Evolutionary conservation across 2,888 invertebrate genomes (phyloP).

Genomic region (Hyposoter dolosus): DNA sequence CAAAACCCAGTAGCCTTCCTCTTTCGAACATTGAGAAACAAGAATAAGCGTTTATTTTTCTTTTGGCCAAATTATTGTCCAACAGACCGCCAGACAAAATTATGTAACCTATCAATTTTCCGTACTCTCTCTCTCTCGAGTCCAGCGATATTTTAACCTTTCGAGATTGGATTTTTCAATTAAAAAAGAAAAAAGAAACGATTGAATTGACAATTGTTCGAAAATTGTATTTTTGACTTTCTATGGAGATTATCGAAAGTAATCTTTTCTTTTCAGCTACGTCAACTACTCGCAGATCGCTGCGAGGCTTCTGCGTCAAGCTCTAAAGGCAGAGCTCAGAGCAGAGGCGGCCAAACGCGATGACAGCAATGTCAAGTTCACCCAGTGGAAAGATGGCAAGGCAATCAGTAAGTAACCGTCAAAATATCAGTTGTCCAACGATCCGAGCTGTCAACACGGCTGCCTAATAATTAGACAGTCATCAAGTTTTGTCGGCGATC

Average conservation of each 20-base stretch:
- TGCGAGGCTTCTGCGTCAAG: constrained; percentile 92
- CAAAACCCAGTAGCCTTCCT: background rate
- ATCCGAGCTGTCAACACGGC: background rate
- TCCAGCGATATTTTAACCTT: background rate
- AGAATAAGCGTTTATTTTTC: background rate
- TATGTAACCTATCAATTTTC: constrained; percentile 68
- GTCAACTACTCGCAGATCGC: constrained; percentile 98
- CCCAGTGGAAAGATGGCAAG: constrained; percentile 96
- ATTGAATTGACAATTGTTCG: background rate
- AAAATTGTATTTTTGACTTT: background rate
- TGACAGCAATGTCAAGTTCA: constrained; percentile 91
- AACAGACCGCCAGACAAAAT: constrained; percentile 38
- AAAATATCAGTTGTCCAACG: background rate
- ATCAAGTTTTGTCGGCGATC: background rate
- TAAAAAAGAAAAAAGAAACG: background rate
- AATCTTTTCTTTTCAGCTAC: constrained; percentile 89
- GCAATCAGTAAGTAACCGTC: constrained; percentile 90
- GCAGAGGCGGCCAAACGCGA: constrained; percentile 92
- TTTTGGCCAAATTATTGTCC: constrained; percentile 22
- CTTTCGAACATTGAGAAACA: background rate
- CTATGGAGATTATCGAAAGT: background rate
- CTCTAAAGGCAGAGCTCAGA: constrained; percentile 91
- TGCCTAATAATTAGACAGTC: background rate
- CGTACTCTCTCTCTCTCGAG: background rate
- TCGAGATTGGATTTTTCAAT: background rate